Conservation (phyloP, 2,113 vertebrate genomes). For the Mormyrus iriodes region DNA sequence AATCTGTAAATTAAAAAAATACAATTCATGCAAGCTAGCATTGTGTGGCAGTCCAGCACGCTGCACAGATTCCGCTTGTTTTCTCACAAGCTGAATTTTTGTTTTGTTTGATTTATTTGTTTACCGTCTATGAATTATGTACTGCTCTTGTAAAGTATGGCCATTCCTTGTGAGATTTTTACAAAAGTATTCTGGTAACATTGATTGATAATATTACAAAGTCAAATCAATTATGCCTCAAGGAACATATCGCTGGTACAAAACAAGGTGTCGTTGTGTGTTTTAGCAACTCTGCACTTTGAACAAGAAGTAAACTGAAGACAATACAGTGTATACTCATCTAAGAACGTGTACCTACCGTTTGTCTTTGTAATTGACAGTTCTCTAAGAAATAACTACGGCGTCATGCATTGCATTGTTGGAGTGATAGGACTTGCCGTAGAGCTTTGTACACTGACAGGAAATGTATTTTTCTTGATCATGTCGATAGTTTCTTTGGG, state of each 20-base stretch:
- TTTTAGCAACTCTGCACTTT: constrained; percentile 4
- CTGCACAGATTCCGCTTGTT: not conserved
- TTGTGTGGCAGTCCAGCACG: not conserved
- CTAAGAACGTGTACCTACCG: not conserved
- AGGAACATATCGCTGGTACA: not conserved
- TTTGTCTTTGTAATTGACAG: constrained; percentile 8
- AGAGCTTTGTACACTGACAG: not conserved
- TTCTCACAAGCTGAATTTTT: not conserved
- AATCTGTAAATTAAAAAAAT: not conserved
- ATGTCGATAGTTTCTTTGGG: not conserved
- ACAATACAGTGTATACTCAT: not conserved
- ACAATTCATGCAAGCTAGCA: not conserved
- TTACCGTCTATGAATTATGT: not conserved
- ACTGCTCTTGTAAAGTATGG: not conserved
- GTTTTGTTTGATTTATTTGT: not conserved
- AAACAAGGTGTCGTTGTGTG: not conserved
- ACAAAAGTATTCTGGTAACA: not conserved
- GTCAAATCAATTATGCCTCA: constrained; percentile 6
- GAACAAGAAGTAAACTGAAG: not conserved
- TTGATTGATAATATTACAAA: constrained; percentile 6
- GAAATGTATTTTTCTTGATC: not conserved
- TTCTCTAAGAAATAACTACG: not conserved
- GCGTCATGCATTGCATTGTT: not conserved
- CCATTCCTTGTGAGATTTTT: not conserved
- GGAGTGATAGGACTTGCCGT: not conserved